Conservation (phyloP, 2,113 vertebrate genomes). For the Cololabis saira region DNA sequence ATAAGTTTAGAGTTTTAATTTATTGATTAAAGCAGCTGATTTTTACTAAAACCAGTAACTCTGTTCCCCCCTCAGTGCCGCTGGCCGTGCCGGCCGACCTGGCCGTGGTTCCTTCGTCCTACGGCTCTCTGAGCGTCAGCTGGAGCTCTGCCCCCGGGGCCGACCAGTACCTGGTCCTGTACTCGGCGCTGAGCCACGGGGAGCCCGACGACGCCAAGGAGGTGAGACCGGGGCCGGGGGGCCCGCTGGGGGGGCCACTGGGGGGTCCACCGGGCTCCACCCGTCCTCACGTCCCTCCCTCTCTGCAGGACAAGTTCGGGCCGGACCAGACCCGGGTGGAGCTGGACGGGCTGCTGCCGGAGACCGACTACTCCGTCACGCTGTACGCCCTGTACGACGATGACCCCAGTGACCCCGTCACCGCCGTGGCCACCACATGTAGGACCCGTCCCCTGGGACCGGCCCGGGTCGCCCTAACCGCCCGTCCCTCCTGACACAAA, state of each 20-base stretch:
- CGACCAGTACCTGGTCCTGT: conserved; percentile 89
- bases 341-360: conserved; percentile 82
- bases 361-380: conserved; percentile 85
- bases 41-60: not conserved
- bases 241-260: too few species aligned
- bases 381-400: conserved; percentile 89
- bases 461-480: too few species aligned
- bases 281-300: not conserved
- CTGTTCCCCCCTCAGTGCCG: conserved; percentile 75
- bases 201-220: conserved; percentile 82
- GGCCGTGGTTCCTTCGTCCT: conserved; percentile 82
- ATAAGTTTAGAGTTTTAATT: too few species aligned
- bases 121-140: conserved; percentile 83
- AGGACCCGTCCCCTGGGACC: not conserved
- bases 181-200: conserved; percentile 80
- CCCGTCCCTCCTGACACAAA: too few species aligned
- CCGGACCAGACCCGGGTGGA: conserved; percentile 81
- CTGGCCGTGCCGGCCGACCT: conserved; percentile 83
- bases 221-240: conserved; percentile 54
- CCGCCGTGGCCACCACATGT: conserved; percentile 87
- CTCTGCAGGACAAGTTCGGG: conserved; percentile 84
- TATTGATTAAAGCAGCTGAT: too few species aligned
- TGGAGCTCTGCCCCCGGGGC: conserved; percentile 85
- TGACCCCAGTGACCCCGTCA: conserved; percentile 89
- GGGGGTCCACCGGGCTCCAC: too few species aligned